phyloP scores from a whole-genome alignment of 1,140 invertebrate genomes.

The Pseudoatta argentina region DNA sequence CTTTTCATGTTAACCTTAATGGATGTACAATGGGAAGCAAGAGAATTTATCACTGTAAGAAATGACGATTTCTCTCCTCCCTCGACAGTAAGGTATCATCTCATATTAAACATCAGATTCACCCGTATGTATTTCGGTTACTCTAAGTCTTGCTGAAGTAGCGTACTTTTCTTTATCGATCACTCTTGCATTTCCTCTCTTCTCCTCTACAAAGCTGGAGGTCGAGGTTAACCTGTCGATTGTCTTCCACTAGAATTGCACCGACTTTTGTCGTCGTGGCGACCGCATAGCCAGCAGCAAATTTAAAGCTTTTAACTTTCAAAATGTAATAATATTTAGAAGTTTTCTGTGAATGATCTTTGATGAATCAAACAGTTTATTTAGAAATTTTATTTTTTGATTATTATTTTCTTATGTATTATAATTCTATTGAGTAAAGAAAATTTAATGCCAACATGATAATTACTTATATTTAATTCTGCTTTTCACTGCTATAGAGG shows the following conservation, averaged over 20 bases:
- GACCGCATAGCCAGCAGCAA: not conserved
- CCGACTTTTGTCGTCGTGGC: not conserved
- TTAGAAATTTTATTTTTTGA: not conserved
- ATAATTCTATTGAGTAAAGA: not conserved
- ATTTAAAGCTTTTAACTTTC: not conserved
- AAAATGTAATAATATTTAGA: not conserved
- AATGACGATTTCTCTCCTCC: conserved; percentile 10
- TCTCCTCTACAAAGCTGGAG: conserved; percentile 52
- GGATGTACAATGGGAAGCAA: not conserved
- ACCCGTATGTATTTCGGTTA: conserved; percentile 34
- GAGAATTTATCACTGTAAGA: conserved; percentile 40
- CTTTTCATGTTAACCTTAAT: conserved; percentile 17
- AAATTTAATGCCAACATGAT: not conserved
- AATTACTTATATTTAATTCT: not conserved
- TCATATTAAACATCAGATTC: conserved; percentile 46
- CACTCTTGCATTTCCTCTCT: conserved; percentile 39
- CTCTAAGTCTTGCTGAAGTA: conserved; percentile 69
- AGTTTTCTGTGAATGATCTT: not conserved
- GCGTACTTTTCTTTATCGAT: conserved; percentile 75
- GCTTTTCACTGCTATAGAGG: not conserved
- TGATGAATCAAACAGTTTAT: not conserved
- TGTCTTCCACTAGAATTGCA: conserved; percentile 44
- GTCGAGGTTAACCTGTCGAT: conserved; percentile 72
- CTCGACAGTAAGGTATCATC: conserved; percentile 56
- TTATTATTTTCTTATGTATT: no score